Percentiles rank a stretch among this genome's conserved stretches.
Evolutionary conservation across 2,888 invertebrate genomes (phyloP).

Genomic region (Nudaria mundana): DNA sequence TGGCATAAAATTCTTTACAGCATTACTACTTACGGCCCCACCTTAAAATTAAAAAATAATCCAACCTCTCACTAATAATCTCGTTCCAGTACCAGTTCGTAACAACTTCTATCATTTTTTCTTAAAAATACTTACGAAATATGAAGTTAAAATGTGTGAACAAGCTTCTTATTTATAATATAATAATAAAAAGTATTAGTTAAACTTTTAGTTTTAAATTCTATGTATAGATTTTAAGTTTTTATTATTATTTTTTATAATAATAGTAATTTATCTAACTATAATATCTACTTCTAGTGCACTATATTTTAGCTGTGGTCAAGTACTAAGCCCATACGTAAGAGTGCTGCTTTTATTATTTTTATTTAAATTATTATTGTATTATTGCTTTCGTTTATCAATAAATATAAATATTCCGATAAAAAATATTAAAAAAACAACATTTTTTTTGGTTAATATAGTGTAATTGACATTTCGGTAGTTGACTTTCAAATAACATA

Average conservation of each 20-base stretch:
- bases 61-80: conserved; percentile 58
- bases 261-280: conserved; percentile 77
- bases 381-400: conserved; percentile 16
- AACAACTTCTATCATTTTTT: conserved; percentile 50
- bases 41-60: conserved; percentile 43
- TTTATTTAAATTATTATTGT: not conserved
- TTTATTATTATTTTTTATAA: conserved; percentile 59
- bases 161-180: conserved; percentile 76
- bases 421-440: conserved; percentile 2
- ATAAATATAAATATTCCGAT: not conserved
- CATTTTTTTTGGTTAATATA: conserved; percentile 6
- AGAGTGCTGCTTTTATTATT: conserved; percentile 48
- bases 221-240: conserved; percentile 79
- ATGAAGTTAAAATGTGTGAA: conserved; percentile 81
- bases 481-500: no score
- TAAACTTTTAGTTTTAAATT: conserved; percentile 78
- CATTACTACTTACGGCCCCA: conserved; percentile 41
- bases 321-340: conserved; percentile 60
- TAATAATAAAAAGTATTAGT: conserved; percentile 79
- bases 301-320: conserved; percentile 78
- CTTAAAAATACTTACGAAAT: conserved; percentile 72
- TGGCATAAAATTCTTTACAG: conserved; percentile 49
- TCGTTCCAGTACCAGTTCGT: conserved; percentile 51
- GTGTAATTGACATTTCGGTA: conserved; percentile 26
- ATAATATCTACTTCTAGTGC: conserved; percentile 75